Conservation (phyloP, 2,113 vertebrate genomes). For the Circaetus cinerascens region DNA sequence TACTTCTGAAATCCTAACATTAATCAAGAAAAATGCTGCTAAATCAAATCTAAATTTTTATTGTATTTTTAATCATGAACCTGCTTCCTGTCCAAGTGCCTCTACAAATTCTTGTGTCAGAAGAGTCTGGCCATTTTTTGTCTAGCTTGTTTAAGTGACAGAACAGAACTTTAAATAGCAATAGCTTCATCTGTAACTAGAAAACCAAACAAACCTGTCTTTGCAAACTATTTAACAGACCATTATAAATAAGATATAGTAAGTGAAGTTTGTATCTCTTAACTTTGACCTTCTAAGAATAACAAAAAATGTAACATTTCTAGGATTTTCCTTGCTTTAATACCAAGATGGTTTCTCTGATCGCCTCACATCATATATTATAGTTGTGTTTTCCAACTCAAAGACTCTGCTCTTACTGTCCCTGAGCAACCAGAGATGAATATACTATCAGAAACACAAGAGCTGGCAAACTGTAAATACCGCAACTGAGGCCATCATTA, state of each 20-base stretch:
- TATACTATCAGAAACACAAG: not conserved
- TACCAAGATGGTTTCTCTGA: conserved; percentile 9
- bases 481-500: conserved; percentile 9
- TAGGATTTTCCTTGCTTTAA: not conserved
- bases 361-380: not conserved
- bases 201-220: not conserved
- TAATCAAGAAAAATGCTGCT: not conserved
- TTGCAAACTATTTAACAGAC: not conserved
- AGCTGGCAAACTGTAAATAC: conserved; percentile 5
- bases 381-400: not conserved
- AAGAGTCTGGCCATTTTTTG: not conserved
- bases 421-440: conserved; percentile 24
- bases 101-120: not conserved
- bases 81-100: not conserved
- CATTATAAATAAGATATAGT: not conserved
- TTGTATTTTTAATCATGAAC: not conserved
- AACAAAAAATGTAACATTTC: not conserved
- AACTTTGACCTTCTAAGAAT: not conserved
- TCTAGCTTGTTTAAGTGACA: not conserved
- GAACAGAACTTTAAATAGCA: not conserved
- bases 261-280: not conserved
- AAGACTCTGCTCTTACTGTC: not conserved
- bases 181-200: not conserved
- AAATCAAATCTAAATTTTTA: not conserved
- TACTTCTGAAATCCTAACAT: not conserved